phyloP scores from a whole-genome alignment of 2,113 vertebrate species.

The Neogale vison region DNA sequence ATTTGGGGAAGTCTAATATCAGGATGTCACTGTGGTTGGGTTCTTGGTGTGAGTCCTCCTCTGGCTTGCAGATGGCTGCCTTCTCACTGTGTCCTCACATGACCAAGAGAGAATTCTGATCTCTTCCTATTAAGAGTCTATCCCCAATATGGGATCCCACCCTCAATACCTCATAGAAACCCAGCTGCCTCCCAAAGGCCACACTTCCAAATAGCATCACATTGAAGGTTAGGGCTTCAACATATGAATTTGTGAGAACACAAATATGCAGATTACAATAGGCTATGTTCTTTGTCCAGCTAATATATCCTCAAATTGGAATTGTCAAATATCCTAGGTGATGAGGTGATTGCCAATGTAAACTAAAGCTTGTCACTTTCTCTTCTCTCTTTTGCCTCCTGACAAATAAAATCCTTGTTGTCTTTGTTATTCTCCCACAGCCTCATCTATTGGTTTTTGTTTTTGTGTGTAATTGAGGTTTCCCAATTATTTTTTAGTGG shows the following conservation, averaged over 20 bases:
- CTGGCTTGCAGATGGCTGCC: not conserved
- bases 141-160: not conserved
- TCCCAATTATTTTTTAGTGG: constrained; percentile 45
- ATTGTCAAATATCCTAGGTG: not conserved
- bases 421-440: not conserved
- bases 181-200: not conserved
- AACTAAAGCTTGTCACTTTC: not conserved
- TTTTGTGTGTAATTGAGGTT: not conserved
- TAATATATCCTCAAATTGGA: not conserved
- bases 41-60: not conserved
- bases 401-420: not conserved
- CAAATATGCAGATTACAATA: not conserved
- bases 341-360: not conserved
- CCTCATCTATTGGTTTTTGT: not conserved
- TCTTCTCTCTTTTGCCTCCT: not conserved
- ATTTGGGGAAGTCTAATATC: not conserved
- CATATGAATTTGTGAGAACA: not conserved
- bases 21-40: not conserved
- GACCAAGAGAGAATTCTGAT: not conserved
- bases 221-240: not conserved
- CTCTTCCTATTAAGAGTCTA: not conserved
- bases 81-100: not conserved
- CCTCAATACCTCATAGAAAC: not conserved
- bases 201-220: not conserved
- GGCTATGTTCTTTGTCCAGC: not conserved